Conservation (phyloP, 2,888 invertebrate genomes). For the Patella depressa region DNA sequence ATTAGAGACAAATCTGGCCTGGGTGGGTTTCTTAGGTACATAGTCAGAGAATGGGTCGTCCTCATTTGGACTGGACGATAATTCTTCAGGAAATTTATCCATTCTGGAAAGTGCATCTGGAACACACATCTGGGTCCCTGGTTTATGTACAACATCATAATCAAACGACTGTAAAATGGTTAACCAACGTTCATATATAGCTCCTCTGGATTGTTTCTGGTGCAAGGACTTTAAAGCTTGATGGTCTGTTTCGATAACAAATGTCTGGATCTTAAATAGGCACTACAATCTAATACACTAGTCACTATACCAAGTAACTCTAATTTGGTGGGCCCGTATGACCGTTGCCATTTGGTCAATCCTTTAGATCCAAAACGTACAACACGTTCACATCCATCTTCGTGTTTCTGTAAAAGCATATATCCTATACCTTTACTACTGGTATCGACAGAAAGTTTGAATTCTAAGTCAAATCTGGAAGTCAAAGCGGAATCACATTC, state of each 20-base stretch:
- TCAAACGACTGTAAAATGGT: slow-evolving; percentile 2
- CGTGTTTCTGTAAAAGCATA: slow-evolving; percentile 13
- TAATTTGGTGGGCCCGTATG: slow-evolving; percentile 26
- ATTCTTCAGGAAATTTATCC: slow-evolving; percentile 5
- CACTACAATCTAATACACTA: slow-evolving; percentile 22
- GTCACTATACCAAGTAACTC: slow-evolving; percentile 21
- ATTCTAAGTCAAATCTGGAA: slow-evolving; percentile 24
- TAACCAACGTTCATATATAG: slow-evolving; percentile 25
- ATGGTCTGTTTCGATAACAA: slow-evolving; percentile 25
- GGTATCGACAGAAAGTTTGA: slow-evolving; percentile 25
- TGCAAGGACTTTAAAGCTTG: slow-evolving; percentile 19
- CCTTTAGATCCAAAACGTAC: slow-evolving; percentile 10
- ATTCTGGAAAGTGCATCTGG: slow-evolving; percentile 14
- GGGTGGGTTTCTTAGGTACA: slow-evolving; percentile 11
- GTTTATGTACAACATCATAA: slow-evolving; percentile 18
- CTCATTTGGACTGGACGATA: slow-evolving; percentile 21
- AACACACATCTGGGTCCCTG: background rate
- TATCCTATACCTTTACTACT: slow-evolving; percentile 17
- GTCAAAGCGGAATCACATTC: slow-evolving; percentile 16
- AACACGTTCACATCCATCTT: background rate
- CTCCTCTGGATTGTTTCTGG: slow-evolving; percentile 24
- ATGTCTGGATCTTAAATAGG: slow-evolving; percentile 18
- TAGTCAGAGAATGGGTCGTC: slow-evolving; percentile 22
- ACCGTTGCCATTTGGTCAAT: slow-evolving; percentile 2
- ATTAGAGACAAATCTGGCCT: slow-evolving; percentile 8